Percentiles rank a stretch among this genome's conserved stretches.
Conservation (phyloP, 1,140 invertebrate species). For the Anoplolepis gracilipes region DNA sequence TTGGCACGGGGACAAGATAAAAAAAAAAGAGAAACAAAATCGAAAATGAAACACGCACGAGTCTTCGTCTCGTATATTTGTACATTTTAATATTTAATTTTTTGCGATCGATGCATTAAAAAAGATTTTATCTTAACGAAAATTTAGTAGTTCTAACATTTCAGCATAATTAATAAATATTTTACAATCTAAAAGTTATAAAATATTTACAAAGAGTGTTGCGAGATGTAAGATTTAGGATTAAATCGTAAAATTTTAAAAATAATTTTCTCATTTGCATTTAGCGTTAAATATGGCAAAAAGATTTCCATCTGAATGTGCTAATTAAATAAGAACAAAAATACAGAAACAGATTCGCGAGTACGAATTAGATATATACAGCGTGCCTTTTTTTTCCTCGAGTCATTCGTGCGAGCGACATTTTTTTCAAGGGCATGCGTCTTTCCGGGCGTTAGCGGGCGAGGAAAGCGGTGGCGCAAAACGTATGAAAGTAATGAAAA, state of each 20-base stretch:
- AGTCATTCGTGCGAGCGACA: conserved; percentile 33
- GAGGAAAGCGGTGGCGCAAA: conserved; percentile 74
- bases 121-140: not conserved
- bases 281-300: not conserved
- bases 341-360: conserved; percentile 9
- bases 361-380: conserved; percentile 29
- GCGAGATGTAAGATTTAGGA: not conserved
- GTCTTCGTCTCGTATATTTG: not conserved
- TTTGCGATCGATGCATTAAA: conserved; percentile 10
- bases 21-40: not conserved
- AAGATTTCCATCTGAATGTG: not conserved
- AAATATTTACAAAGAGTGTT: conserved; percentile 3
- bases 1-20: not conserved
- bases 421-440: conserved; percentile 11
- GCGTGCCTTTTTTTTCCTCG: conserved; percentile 65
- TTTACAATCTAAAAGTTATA: not conserved
- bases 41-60: not conserved
- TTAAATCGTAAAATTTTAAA: not conserved
- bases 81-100: conserved; percentile 9
- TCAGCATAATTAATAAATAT: not conserved
- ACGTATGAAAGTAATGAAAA: conserved; percentile 82
- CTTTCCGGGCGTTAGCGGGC: not conserved
- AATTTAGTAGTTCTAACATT: no score
- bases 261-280: not conserved
- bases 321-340: conserved; percentile 4